phyloP scores from a whole-genome alignment of 2,113 vertebrate species.

The Desmodus rotundus region DNA sequence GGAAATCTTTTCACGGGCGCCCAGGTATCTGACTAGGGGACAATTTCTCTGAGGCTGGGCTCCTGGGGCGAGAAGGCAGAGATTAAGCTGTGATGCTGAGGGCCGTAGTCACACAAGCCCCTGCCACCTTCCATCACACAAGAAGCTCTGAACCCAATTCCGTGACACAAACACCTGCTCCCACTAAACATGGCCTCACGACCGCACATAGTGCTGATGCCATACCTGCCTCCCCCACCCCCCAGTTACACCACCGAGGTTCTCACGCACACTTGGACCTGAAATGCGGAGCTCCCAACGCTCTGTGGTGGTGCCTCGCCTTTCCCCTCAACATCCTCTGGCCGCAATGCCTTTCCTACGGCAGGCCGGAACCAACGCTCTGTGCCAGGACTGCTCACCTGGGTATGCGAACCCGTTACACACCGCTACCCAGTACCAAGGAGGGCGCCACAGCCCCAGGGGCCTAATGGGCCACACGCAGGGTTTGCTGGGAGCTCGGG shows the following conservation, averaged over 20 bases:
- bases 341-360: not conserved
- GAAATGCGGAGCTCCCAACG: not conserved
- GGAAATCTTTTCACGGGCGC: not conserved
- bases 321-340: not conserved
- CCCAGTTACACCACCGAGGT: not conserved
- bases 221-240: not conserved
- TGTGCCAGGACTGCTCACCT: not conserved
- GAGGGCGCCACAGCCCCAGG: accelerated
- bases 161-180: not conserved
- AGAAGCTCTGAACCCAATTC: not conserved
- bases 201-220: not conserved
- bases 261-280: not conserved
- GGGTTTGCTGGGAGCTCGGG: not conserved
- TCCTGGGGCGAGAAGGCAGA: accelerated
- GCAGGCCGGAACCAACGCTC: not conserved
- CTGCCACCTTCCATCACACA: not conserved
- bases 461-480: not conserved
- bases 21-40: not conserved
- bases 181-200: not conserved
- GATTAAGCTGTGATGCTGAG: no score
- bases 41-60: not conserved
- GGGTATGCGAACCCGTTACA: not conserved
- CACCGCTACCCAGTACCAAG: accelerated
- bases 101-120: not conserved
- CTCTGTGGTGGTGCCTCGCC: not conserved